Conservation (phyloP, 2,888 invertebrate genomes). For the Pasiphila rectangulata region DNA sequence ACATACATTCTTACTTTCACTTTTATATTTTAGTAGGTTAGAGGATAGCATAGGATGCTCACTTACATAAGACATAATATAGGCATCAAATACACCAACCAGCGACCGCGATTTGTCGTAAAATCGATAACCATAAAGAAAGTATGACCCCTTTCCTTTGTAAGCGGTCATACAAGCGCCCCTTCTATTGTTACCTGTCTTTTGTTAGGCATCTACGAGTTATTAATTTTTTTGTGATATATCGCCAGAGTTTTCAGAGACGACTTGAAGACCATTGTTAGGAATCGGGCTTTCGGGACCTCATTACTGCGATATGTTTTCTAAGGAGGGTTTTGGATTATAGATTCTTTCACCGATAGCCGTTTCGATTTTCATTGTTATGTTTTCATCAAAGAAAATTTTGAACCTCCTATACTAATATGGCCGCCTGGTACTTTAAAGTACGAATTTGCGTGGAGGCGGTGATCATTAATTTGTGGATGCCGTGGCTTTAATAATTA, state of each 20-base stretch:
- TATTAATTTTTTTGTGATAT: conserved; percentile 46
- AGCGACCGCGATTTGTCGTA: conserved; percentile 8
- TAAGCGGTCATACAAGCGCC: conserved; percentile 26
- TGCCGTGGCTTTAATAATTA: too few species aligned
- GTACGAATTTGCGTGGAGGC: too few species aligned
- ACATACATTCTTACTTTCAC: too few species aligned
- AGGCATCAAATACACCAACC: neutral
- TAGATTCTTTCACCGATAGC: too few species aligned
- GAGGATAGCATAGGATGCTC: too few species aligned
- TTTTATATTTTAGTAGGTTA: too few species aligned
- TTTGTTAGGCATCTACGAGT: conserved; percentile 39
- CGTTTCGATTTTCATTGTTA: neutral
- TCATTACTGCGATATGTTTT: too few species aligned
- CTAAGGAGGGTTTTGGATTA: neutral
- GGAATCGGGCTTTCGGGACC: neutral
- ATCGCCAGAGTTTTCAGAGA: conserved; percentile 27
- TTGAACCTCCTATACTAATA: too few species aligned
- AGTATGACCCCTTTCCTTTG: conserved; percentile 54
- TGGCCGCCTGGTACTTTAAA: too few species aligned
- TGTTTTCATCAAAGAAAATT: too few species aligned
- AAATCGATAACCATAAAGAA: conserved; percentile 40
- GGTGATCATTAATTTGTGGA: too few species aligned
- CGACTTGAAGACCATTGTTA: conserved; percentile 8
- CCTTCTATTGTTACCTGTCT: conserved; percentile 42
- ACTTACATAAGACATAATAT: neutral